A percentile compares a stretch with the other conserved stretches of the same genome.
phyloP scores from a whole-genome alignment of 1,140 invertebrate species.

The Euborellia annulipes region DNA sequence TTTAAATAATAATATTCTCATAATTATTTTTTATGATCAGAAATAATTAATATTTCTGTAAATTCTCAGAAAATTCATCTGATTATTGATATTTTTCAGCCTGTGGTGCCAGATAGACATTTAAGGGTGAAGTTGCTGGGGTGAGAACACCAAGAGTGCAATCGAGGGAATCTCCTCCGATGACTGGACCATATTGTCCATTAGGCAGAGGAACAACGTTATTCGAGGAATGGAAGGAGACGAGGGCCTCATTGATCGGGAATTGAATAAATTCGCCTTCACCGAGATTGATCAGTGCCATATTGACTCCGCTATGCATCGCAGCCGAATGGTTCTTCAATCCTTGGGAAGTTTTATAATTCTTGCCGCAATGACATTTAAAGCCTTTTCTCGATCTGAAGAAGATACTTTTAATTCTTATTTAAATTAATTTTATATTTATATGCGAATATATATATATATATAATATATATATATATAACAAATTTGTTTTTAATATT shows the following conservation, averaged over 20 bases:
- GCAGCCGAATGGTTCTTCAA: constrained; percentile 49
- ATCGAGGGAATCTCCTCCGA: constrained; percentile 10
- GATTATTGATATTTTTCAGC: too few species aligned
- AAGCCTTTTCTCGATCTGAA: constrained; percentile 55
- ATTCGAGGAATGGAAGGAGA: constrained; percentile 7
- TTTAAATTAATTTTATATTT: background rate
- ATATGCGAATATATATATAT: background rate
- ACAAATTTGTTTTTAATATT: constrained; percentile 22
- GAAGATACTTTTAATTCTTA: constrained; percentile 10
- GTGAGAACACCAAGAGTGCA: constrained; percentile 31
- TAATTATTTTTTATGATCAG: too few species aligned
- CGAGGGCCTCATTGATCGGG: constrained; percentile 5
- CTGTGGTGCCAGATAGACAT: too few species aligned
- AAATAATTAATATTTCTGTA: too few species aligned
- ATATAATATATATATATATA: too few species aligned
- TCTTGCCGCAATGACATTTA: constrained; percentile 68
- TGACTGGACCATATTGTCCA: background rate
- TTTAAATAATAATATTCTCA: too few species aligned
- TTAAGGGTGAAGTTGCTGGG: constrained; percentile 31
- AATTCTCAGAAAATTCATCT: too few species aligned
- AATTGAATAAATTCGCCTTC: constrained; percentile 17
- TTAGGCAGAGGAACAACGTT: background rate
- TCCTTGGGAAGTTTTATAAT: constrained; percentile 59
- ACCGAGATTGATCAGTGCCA: constrained; percentile 15
- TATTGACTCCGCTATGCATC: constrained; percentile 33